These are phyloP conservation scores for Aquatica leii DNA, from an alignment of 2,888 invertebrate species.

Conservation along the genomic window DNA sequence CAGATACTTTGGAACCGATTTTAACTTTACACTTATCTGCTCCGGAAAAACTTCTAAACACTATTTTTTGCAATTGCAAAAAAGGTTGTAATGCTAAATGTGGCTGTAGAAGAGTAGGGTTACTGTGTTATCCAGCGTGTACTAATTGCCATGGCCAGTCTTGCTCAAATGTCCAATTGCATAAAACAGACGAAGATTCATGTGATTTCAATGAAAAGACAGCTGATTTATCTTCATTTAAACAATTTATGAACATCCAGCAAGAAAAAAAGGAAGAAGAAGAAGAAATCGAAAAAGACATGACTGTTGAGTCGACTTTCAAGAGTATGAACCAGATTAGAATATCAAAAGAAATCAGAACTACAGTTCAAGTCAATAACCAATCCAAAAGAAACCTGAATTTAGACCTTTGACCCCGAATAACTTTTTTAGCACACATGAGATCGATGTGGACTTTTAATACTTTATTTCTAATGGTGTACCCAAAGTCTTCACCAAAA, in stretches of 20 bases:
- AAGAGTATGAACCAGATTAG: too few species aligned
- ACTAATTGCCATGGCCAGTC: conserved; percentile 42
- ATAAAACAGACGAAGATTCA: conserved; percentile 33
- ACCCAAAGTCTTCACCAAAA: background rate
- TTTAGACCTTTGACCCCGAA: background rate
- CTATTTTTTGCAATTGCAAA: conserved; percentile 46
- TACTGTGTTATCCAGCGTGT: background rate
- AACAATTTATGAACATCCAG: conserved; percentile 13
- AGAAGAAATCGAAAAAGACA: background rate
- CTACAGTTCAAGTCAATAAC: too few species aligned
- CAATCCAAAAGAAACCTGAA: too few species aligned
- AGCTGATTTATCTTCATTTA: background rate
- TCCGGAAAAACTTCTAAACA: conserved; percentile 42
- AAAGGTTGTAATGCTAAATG: conserved; percentile 41
- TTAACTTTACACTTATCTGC: conserved; percentile 29
- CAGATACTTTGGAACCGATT: conserved; percentile 30
- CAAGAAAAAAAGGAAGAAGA: background rate
- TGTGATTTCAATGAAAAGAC: background rate
- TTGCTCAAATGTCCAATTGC: conserved; percentile 40
- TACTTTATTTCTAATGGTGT: conserved; percentile 5
- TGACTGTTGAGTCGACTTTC: too few species aligned
- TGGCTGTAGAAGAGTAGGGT: background rate
- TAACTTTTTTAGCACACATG: conserved; percentile 10
- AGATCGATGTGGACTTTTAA: background rate
- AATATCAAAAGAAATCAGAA: too few species aligned